Evolutionary conservation across 1,140 invertebrate species (phyloP), one percentile per base, ranked within the genome.

Genomic region (Pemphigus obesinymphae): DNA sequence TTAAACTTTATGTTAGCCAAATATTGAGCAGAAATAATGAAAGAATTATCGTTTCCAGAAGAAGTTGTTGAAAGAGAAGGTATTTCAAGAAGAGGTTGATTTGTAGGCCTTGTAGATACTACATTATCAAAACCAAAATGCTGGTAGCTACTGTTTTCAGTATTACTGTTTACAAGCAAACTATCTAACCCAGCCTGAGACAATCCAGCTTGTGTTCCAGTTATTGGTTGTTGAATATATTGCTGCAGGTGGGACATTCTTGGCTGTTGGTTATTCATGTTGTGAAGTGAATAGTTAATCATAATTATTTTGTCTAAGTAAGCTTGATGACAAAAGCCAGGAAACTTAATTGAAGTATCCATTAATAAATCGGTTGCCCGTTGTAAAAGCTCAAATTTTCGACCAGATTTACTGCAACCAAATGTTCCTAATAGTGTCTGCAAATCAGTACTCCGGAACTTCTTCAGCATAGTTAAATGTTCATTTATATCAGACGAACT

Each of bases 1-100:
- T 96, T 96, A 82, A 98, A 91, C 85, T 91, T 91, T 1, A 98
- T 95, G 0, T 96, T 95, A 87, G 96, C 94, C 26, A 97, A 15
- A 61, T 11, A 8, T 43, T 40, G 31, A 23, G 23, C 1, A 26
- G 53, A 29, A 23, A 55, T 34, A 3, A 0, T 11, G 6, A 61
- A 37, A 40, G 20, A 1, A 2, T 40, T n/a, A n/a, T n/a, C n/a
- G n/a, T n/a, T 55, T 10, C 6, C 29, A 40, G 34, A 10, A 17
- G 15, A 0, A 3, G 20, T 1, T n/a, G n/a, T n/a, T 17, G 26
- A 0, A 37, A n/a, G n/a, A n/a, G n/a, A n/a, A n/a, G n/a, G n/a
- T n/a, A n/a, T n/a, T 58, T 55, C 34, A 37, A 17, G 20, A 1
- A 50, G 17, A 11, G 29, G 55, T 17, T 31, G 48, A 61, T 29